Evolutionary conservation across 2,888 invertebrate genomes (phyloP).

Genomic region (Oasisia sp.): DNA sequence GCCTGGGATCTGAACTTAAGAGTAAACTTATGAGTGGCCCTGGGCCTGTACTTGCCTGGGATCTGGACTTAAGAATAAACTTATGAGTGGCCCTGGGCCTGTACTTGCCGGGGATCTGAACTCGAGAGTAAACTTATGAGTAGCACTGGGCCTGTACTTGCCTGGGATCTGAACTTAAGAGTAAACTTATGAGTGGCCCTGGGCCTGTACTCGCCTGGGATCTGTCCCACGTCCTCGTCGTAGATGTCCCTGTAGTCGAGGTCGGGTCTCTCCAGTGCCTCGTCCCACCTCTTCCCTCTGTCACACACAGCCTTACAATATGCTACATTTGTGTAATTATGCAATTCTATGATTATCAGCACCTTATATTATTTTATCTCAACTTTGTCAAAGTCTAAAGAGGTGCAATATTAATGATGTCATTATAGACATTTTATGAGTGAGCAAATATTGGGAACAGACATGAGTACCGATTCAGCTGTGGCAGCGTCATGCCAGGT

Average conservation of each 20-base stretch:
- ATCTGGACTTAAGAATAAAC: too few relatives aligned
- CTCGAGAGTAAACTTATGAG: too few relatives aligned
- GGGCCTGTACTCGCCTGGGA: slow-evolving; percentile 71
- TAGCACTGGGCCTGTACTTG: too few relatives aligned
- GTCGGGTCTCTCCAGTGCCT: slow-evolving; percentile 92
- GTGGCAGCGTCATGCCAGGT: background rate
- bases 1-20: too few relatives aligned
- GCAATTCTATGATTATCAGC: background rate
- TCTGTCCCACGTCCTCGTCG: slow-evolving; percentile 89
- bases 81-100: too few relatives aligned
- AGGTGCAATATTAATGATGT: background rate
- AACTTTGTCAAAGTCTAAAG: background rate
- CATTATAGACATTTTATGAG: background rate
- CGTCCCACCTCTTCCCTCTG: slow-evolving; percentile 96
- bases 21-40: too few relatives aligned
- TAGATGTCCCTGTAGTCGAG: slow-evolving; percentile 97
- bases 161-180: background rate
- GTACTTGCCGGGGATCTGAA: too few relatives aligned
- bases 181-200: background rate
- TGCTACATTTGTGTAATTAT: background rate
- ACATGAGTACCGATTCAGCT: background rate
- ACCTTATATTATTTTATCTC: background rate
- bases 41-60: too few relatives aligned
- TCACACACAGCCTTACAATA: slow-evolving; percentile 29
- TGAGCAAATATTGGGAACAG: background rate